phyloP scores from a whole-genome alignment of 2,797 vertebrate species.

The Ctenochaetus hawaiiensis region DNA sequence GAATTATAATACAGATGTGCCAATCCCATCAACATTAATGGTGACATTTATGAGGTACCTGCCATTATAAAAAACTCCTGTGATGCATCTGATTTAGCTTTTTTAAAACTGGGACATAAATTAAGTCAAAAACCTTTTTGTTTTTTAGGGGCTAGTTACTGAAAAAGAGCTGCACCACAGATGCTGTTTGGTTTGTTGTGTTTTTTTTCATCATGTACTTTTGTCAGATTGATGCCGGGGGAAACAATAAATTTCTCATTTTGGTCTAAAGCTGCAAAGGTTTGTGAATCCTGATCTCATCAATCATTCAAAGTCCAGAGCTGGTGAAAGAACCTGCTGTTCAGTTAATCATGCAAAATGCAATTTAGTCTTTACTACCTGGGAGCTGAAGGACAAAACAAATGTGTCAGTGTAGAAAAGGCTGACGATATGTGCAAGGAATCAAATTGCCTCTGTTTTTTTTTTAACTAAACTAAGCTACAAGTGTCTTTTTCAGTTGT shows the following conservation, averaged over 20 bases:
- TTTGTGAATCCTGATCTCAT: no score
- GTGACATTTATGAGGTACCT: not conserved
- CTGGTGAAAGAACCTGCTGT: not conserved
- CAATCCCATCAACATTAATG: not conserved
- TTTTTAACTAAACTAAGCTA: not conserved
- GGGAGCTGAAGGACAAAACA: not conserved
- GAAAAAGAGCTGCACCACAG: no score
- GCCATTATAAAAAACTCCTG: conserved; percentile 1
- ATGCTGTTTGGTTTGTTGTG: no score
- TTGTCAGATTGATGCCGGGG: no score
- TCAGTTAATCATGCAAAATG: not conserved
- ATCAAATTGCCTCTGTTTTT: not conserved
- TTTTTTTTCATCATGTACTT: no score
- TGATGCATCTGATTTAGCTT: no score
- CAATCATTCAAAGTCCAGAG: no score
- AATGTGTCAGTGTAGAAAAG: not conserved
- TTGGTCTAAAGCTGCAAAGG: no score
- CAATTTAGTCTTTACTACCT: not conserved
- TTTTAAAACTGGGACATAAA: no score
- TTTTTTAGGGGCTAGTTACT: no score
- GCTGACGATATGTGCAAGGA: not conserved
- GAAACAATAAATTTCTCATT: no score
- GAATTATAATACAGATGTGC: not conserved
- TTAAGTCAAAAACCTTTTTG: no score
- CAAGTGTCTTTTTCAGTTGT: not conserved